Conservation (phyloP, 35 echinoderm and acorn worm genomes). For the Apostichopus parvimensis region DNA sequence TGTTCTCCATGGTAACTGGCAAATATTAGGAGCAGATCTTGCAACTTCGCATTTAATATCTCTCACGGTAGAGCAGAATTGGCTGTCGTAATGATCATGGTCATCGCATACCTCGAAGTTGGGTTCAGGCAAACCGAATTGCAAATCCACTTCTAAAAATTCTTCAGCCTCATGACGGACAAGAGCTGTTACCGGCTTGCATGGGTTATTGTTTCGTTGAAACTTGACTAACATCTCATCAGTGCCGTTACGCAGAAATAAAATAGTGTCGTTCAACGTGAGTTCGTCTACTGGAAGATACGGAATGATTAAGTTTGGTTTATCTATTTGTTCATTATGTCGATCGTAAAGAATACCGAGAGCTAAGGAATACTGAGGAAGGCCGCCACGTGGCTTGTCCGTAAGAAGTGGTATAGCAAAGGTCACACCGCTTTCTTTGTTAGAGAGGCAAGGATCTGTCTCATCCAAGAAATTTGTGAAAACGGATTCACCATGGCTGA, state of each 20-base stretch:
- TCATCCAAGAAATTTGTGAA: neutral
- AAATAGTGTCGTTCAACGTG: neutral
- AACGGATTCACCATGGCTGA: neutral
- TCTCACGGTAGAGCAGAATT: neutral
- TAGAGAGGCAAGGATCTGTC: neutral
- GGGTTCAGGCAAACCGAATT: neutral
- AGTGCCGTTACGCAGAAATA: neutral
- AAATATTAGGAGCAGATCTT: neutral
- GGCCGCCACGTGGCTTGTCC: neutral
- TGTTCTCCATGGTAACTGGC: neutral
- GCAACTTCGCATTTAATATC: neutral
- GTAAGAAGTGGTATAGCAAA: neutral
- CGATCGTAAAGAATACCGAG: neutral
- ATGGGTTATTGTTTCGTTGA: neutral
- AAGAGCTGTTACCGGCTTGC: neutral
- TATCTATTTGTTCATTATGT: neutral
- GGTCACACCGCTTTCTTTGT: neutral
- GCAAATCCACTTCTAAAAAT: neutral
- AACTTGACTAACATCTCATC: neutral
- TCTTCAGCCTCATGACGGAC: neutral
- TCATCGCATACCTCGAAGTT: neutral
- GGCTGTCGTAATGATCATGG: neutral
- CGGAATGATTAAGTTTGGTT: neutral
- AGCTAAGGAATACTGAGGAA: neutral
- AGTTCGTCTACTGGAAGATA: neutral